Evolutionary conservation across 2,113 vertebrate genomes (phyloP).

Genomic region (Lepus americanus): DNA sequence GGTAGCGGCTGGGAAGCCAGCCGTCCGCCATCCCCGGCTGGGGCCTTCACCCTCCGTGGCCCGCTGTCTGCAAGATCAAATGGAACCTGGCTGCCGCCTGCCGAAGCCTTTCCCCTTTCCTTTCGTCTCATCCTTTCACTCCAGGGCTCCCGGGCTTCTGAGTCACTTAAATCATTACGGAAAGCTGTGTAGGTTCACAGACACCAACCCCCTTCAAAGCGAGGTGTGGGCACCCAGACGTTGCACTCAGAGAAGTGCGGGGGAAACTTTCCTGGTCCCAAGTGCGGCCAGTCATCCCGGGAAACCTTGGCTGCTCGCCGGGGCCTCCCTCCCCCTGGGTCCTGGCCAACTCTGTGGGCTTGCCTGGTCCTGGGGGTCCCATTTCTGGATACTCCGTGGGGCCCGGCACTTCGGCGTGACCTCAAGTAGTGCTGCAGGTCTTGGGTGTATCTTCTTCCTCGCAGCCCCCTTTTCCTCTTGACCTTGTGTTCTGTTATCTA

Average conservation of each 20-base stretch:
- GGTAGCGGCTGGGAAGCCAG: constrained; percentile 54
- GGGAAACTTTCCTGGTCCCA: background rate
- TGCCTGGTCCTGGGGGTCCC: background rate
- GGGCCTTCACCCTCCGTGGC: constrained; percentile 24
- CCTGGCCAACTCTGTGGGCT: background rate
- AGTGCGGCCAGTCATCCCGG: background rate
- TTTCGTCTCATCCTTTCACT: constrained; percentile 73
- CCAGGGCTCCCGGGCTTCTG: constrained; percentile 68
- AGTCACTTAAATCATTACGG: constrained; percentile 71
- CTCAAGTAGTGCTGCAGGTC: background rate
- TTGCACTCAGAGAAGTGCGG: constrained; percentile 38
- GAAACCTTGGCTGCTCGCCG: background rate
- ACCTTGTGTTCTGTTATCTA: constrained; percentile 10
- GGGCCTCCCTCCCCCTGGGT: background rate
- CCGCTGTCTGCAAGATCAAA: constrained; percentile 77
- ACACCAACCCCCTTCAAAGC: constrained; percentile 74
- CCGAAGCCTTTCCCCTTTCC: background rate
- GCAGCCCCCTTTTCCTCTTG: background rate
- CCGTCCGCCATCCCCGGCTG: constrained; percentile 45
- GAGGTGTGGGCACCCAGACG: constrained; percentile 37
- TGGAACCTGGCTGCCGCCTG: background rate
- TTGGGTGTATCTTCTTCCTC: background rate
- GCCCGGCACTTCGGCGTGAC: background rate
- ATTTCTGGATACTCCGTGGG: constrained; percentile 5
- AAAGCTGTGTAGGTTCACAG: constrained; percentile 76